phyloP scores from a whole-genome alignment of 1,140 invertebrate genomes.

The Drosophila dunni region DNA sequence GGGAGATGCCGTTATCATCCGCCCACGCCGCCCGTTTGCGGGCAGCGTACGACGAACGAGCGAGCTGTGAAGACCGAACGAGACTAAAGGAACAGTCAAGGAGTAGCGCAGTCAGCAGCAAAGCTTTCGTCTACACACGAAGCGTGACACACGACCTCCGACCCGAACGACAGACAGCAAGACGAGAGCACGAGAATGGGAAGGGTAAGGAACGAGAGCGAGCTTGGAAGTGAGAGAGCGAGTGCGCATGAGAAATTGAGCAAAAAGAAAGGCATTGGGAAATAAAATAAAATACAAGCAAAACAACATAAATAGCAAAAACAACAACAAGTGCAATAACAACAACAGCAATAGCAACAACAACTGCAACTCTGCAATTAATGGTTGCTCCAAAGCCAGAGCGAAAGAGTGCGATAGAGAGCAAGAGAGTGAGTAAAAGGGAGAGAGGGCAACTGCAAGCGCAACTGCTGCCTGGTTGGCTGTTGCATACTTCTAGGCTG shows the following conservation, averaged over 20 bases:
- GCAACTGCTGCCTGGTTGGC: conserved; percentile 65
- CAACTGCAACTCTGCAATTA: conserved; percentile 68
- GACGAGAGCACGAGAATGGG: conserved; percentile 21
- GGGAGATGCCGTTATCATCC: conserved; percentile 15
- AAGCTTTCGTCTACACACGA: conserved; percentile 32
- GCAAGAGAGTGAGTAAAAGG: conserved; percentile 5
- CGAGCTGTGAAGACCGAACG: conserved; percentile 79
- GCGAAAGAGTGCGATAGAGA: conserved; percentile 13
- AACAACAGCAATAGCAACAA: conserved; percentile 39
- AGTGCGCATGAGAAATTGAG: conserved; percentile 48
- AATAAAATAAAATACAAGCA: conserved; percentile 83
- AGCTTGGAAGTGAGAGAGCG: conserved; percentile 33
- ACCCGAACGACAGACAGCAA: conserved; percentile 19
- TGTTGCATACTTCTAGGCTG: conserved; percentile 71
- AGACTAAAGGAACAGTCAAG: conserved; percentile 74
- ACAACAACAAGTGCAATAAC: conserved; percentile 51
- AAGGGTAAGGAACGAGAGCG: conserved; percentile 16
- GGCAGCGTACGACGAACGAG: conserved; percentile 80
- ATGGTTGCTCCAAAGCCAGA: conserved; percentile 35
- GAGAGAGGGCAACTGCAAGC: conserved; percentile 26
- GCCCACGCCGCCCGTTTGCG: conserved; percentile 46
- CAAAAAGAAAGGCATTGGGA: conserved; percentile 51
- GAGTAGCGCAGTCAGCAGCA: conserved; percentile 56
- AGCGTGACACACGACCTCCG: conserved; percentile 30
- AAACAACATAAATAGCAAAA: conserved; percentile 77